Base-by-base conservation (phyloP, 2,888 invertebrate species). In the Leucania comma region DNA sequence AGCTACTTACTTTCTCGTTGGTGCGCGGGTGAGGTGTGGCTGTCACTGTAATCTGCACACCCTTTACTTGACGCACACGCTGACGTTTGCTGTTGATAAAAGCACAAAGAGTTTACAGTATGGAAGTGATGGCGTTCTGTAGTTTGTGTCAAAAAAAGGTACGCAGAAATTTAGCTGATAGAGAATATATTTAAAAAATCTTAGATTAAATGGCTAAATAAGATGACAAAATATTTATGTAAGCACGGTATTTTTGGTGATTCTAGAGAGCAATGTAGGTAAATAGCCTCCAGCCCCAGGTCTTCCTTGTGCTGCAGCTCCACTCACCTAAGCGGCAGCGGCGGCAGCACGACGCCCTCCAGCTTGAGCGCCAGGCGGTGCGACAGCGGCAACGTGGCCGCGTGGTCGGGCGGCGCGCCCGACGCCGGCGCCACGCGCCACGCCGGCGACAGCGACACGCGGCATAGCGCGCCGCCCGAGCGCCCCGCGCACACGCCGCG, bases 301-400 rank as follows among this genome's bases (percentile, higher is more conserved):
- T 9, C 10, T 9, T 1, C 35, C 35, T 9, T 10, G 35, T 38
- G 38, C 38, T 38, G 38, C 12, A 14, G 42, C 20, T 42, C 5
- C 1, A 26, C 17, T 53, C 0, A 98, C 96, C 84, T 97, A 96
- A 72, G 98, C 97, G 75, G 97, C 97, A 80, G 97, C 96, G 90
- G 86, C 51, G 75, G 98, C 97, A 87, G 97, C 60, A 99, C 83
- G 8, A 99, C 99, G 0, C 99, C 99, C 93, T 99, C 99, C 3
- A 99, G 98, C 95, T 99, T 99, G 32, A 99, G 97, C 1, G 99
- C 98, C 72, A 99, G 96, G 83, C 98, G 98, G 83, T 98, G 98
- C 67, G 98, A 98, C 54, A 97, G 97, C 73, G 98, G 98, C 50
- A 99, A 97, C 77, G 98, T 96, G 60, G 99, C 98, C 9, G 99